A percentile compares a stretch with the other conserved stretches of the same genome.
Evolutionary conservation across 1,140 invertebrate genomes (phyloP).

Genomic region (Samia ricini): DNA sequence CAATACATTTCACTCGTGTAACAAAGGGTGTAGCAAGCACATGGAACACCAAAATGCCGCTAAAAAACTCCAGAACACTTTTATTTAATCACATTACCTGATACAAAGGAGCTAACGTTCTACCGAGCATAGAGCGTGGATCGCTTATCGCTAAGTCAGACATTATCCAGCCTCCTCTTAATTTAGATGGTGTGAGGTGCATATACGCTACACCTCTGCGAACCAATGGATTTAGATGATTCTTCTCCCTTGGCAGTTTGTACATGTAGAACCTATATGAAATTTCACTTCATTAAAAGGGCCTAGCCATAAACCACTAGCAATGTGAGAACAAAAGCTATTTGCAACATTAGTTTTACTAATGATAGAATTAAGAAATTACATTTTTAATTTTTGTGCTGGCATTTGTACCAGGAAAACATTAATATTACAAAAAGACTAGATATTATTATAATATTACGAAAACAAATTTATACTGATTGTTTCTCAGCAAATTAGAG

Average conservation of each 20-base stretch:
- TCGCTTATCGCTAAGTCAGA: constrained; percentile 83
- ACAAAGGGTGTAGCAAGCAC: too few relatives aligned
- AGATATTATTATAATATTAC: too few relatives aligned
- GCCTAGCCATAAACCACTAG: background rate
- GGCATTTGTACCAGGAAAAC: too few relatives aligned
- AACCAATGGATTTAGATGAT: constrained; percentile 77
- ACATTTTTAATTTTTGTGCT: too few relatives aligned
- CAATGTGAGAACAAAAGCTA: background rate
- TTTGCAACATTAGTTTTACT: background rate
- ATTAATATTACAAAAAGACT: too few relatives aligned
- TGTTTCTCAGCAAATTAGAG: too few relatives aligned
- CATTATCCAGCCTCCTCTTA: constrained; percentile 82
- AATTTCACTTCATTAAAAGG: background rate
- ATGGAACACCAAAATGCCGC: too few relatives aligned
- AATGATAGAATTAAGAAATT: too few relatives aligned
- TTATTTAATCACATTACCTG: constrained; percentile 38
- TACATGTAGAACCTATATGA: constrained; percentile 88
- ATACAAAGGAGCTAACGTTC: constrained; percentile 85
- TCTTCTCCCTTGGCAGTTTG: constrained; percentile 85
- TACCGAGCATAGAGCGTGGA: constrained; percentile 84
- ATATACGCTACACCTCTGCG: constrained; percentile 84
- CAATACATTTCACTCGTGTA: too few relatives aligned
- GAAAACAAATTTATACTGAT: too few relatives aligned
- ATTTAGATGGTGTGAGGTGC: constrained; percentile 83
- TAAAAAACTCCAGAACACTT: background rate